phyloP scores from a whole-genome alignment of 2,888 invertebrate genomes.

The Clanis bilineata region DNA sequence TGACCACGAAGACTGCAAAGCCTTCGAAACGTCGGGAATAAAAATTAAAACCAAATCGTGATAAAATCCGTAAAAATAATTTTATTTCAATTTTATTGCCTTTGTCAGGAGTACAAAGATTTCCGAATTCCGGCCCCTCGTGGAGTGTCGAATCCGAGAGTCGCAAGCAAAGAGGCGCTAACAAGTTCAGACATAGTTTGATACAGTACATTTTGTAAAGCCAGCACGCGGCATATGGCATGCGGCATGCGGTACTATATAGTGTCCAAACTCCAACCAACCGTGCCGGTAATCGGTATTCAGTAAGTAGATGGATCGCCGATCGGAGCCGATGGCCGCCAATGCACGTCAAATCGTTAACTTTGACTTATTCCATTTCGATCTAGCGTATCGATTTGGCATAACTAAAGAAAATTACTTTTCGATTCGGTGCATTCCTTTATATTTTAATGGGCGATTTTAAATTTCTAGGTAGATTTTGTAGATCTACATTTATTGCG shows the following conservation, averaged over 20 bases:
- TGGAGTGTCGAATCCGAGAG: not conserved
- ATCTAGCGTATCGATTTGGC: constrained; percentile 22
- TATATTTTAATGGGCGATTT: constrained; percentile 21
- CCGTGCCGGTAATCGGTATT: too few species aligned
- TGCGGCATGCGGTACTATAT: too few species aligned
- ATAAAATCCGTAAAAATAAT: too few species aligned
- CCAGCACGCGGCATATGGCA: too few species aligned
- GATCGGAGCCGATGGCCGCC: constrained; percentile 15
- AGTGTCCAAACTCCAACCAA: too few species aligned
- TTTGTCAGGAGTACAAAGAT: not conserved
- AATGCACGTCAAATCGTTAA: constrained; percentile 22
- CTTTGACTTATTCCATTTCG: constrained; percentile 21
- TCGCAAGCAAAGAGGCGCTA: too few species aligned
- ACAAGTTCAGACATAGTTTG: not conserved
- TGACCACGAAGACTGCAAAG: too few species aligned
- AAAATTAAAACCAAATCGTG: too few species aligned
- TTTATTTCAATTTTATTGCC: too few species aligned
- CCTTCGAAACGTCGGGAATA: too few species aligned
- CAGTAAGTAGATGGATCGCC: not conserved
- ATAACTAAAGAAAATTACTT: constrained; percentile 20
- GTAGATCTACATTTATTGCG: constrained; percentile 7
- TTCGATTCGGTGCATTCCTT: constrained; percentile 23
- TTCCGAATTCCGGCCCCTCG: not conserved
- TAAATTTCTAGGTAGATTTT: constrained; percentile 17
- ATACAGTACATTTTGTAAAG: not conserved